Evolutionary conservation across 2,113 vertebrate species (phyloP).

Genomic region (Columba livia): DNA sequence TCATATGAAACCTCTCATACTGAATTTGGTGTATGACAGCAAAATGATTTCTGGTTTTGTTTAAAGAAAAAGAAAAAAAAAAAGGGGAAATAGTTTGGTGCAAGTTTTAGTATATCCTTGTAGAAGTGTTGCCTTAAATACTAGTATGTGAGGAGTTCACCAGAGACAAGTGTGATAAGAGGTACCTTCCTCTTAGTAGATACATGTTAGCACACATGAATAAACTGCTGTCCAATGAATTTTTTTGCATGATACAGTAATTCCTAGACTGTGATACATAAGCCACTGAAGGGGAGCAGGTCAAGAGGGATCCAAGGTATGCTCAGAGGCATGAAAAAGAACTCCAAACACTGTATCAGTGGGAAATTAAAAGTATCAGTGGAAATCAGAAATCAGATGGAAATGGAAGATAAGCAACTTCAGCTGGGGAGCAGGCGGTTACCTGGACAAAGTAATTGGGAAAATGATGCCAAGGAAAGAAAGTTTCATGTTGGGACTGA

Average conservation of each 20-base stretch:
- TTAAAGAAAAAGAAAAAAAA: not conserved
- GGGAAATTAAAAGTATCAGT: not conserved
- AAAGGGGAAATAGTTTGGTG: not conserved
- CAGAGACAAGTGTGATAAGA: not conserved
- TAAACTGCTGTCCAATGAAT: not conserved
- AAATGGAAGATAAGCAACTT: not conserved
- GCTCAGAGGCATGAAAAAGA: not conserved
- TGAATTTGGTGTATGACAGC: slow-evolving; percentile 33
- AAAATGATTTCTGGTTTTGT: slow-evolving; percentile 17
- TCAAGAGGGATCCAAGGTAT: not conserved
- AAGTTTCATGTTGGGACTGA: not conserved
- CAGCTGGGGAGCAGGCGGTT: not conserved
- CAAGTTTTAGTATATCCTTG: not conserved
- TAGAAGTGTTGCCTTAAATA: not conserved
- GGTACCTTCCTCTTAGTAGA: not conserved
- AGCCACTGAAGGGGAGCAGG: not conserved
- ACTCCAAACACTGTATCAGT: not conserved
- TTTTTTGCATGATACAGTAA: not conserved
- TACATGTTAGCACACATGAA: not conserved
- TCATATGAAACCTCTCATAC: not conserved
- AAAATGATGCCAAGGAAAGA: not conserved
- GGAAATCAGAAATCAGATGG: not conserved
- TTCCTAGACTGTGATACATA: not conserved
- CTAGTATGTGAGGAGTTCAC: not conserved
- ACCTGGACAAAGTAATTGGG: not conserved